Percentiles rank a stretch among this genome's conserved stretches.
These are phyloP conservation scores for Liparis tanakae DNA, from an alignment of 2,797 vertebrate species.

Conservation along the genomic window DNA sequence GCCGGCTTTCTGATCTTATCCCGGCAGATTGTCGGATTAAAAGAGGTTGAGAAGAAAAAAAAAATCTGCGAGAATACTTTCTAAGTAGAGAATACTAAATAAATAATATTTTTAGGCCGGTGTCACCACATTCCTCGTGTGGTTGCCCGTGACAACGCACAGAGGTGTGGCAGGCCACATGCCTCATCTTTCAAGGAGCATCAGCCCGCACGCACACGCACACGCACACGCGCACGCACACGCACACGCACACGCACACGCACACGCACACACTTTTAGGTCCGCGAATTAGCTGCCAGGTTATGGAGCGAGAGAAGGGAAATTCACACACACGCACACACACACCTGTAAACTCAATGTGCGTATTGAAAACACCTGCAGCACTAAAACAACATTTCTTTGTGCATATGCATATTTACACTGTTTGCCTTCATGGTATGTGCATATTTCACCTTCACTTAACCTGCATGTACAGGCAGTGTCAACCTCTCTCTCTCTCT, in stretches of 20 bases:
- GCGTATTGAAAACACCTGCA: not conserved
- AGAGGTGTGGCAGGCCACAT: conserved; percentile 6
- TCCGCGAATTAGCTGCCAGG: not conserved
- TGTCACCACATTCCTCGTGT: not conserved
- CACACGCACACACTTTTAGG: not conserved
- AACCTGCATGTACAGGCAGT: not conserved
- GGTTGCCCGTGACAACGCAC: not conserved
- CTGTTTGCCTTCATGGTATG: not conserved
- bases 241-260: too few species aligned
- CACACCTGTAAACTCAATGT: not conserved
- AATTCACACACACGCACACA: not conserved
- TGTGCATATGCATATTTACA: not conserved
- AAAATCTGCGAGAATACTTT: not conserved
- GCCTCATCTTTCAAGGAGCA: conserved; percentile 1
- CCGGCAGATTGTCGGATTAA: not conserved
- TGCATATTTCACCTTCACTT: not conserved
- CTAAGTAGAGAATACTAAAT: too few species aligned
- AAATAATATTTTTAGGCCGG: too few species aligned
- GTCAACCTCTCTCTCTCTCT: too few species aligned
- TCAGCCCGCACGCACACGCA: too few species aligned
- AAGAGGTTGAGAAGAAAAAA: not conserved
- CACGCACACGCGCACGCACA: too few species aligned
- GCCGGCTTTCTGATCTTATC: conserved; percentile 9
- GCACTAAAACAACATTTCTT: not conserved
- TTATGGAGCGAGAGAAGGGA: not conserved